Conservation (phyloP, 2,113 vertebrate species). For the Boulengeromyrus knoepffleri region DNA sequence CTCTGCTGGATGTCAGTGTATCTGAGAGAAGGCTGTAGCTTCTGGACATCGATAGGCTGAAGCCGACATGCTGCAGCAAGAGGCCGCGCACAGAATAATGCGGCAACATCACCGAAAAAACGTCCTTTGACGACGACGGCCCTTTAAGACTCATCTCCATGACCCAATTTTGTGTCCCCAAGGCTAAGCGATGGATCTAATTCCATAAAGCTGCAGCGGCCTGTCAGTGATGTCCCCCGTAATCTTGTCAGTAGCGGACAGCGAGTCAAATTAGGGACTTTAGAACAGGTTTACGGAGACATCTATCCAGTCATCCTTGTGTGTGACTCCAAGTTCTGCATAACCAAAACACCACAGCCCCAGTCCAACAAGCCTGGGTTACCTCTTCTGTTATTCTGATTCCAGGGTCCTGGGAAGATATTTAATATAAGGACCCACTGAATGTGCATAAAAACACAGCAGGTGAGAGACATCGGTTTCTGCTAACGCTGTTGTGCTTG, state of each 20-base stretch:
- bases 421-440: background rate
- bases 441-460: background rate
- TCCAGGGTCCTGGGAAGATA: background rate
- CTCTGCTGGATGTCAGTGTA: background rate
- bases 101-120: no score
- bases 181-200: conserved; percentile 48
- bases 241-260: conserved; percentile 50
- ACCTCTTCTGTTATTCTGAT: background rate
- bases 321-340: background rate
- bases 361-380: background rate
- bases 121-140: conserved; percentile 21
- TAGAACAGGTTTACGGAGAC: conserved; percentile 32
- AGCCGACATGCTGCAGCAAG: background rate
- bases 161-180: conserved; percentile 54
- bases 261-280: conserved; percentile 45
- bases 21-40: background rate
- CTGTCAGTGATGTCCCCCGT: conserved; percentile 50
- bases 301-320: conserved; percentile 14
- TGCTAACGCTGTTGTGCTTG: background rate
- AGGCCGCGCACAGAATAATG: background rate
- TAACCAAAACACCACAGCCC: background rate
- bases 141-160: conserved; percentile 51
- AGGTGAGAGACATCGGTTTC: background rate
- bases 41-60: background rate
- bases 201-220: conserved; percentile 49